Evolutionary conservation across 2,888 invertebrate species (phyloP).

Genomic region (Acronicta aceris): DNA sequence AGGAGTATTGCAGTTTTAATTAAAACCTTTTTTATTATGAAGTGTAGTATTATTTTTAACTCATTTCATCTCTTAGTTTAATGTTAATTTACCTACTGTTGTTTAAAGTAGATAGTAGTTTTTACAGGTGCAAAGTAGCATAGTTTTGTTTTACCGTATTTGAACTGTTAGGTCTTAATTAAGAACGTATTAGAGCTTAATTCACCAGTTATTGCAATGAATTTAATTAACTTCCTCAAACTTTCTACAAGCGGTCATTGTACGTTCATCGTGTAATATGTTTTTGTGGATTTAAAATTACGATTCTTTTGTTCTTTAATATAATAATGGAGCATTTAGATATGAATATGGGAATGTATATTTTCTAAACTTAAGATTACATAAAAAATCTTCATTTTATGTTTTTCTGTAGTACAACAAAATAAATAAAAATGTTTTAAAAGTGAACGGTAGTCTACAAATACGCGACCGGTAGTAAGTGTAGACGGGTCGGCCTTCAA

Average conservation of each 20-base stretch:
- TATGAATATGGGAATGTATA: no score
- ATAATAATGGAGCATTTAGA: no score
- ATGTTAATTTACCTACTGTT: conserved; percentile 42
- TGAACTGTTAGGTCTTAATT: neutral
- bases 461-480: conserved; percentile 47
- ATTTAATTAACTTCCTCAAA: no score
- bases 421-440: neutral
- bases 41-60: conserved; percentile 46
- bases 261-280: no score
- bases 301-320: no score
- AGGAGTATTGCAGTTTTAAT: conserved; percentile 50
- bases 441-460: conserved; percentile 19
- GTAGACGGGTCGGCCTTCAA: conserved; percentile 43
- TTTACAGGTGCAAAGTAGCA: conserved; percentile 7
- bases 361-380: no score
- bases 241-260: no score
- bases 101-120: conserved; percentile 24
- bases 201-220: no score
- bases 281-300: no score
- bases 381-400: no score
- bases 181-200: neutral
- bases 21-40: conserved; percentile 47
- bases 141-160: conserved; percentile 5
- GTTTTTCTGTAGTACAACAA: no score
- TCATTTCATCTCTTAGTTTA: conserved; percentile 45